Evolutionary conservation across 1,140 invertebrate genomes (phyloP).

Genomic region (Calephelis nemesis): DNA sequence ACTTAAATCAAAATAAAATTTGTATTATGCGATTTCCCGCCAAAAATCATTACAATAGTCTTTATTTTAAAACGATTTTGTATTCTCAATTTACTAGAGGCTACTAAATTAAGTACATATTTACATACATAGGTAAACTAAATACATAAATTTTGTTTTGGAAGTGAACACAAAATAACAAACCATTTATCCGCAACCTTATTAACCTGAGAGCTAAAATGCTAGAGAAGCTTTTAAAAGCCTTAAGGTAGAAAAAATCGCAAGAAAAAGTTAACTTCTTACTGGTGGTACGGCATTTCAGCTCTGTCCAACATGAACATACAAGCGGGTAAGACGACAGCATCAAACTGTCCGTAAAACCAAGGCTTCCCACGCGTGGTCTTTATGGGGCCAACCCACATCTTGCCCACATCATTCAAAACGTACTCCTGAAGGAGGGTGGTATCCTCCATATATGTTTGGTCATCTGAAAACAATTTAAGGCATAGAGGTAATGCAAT

Average conservation of each 20-base stretch:
- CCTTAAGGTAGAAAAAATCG: no score
- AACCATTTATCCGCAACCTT: no score
- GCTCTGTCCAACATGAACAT: slow-evolving; percentile 82
- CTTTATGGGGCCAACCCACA: slow-evolving; percentile 85
- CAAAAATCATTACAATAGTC: neutral
- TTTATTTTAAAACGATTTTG: neutral
- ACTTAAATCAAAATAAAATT: no score
- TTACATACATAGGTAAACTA: neutral
- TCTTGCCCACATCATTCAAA: slow-evolving; percentile 85
- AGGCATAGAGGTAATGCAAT: no score
- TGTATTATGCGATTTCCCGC: no score
- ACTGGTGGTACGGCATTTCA: slow-evolving; percentile 77
- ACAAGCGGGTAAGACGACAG: slow-evolving; percentile 80
- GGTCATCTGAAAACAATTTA: slow-evolving; percentile 76
- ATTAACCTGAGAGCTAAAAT: no score
- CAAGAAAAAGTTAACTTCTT: slow-evolving; percentile 32
- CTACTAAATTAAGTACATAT: neutral
- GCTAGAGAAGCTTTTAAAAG: no score
- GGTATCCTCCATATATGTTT: slow-evolving; percentile 83
- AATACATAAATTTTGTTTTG: neutral
- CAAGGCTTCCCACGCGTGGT: slow-evolving; percentile 83
- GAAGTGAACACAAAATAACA: no score
- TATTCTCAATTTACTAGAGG: no score
- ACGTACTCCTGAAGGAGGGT: slow-evolving; percentile 84
- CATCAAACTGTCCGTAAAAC: slow-evolving; percentile 87